phyloP scores from a whole-genome alignment of 2,888 invertebrate species.

The Drosophila recens region DNA sequence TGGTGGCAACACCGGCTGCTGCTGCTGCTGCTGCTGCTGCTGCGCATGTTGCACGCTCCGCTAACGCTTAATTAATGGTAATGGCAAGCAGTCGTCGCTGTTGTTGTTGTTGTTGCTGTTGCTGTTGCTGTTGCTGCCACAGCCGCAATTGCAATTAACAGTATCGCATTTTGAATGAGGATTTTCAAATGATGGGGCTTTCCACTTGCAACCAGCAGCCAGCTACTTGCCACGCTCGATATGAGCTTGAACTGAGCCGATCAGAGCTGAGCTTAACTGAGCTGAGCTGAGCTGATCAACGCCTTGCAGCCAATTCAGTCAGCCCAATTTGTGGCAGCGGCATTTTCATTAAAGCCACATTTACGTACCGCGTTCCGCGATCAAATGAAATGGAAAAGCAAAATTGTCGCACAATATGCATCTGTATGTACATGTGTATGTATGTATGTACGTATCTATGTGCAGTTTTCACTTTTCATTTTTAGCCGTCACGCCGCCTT shows the following conservation, averaged over 20 bases:
- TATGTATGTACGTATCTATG: slow-evolving; percentile 14
- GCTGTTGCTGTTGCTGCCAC: slow-evolving; percentile 5
- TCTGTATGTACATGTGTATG: slow-evolving; percentile 12
- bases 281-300: neutral
- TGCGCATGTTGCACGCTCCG: slow-evolving; percentile 75
- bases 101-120: slow-evolving; percentile 10
- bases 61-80: slow-evolving; percentile 77
- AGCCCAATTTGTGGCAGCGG: slow-evolving; percentile 7
- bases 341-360: slow-evolving; percentile 52
- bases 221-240: slow-evolving; percentile 42
- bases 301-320: neutral
- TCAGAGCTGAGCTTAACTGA: neutral
- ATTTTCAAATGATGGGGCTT: slow-evolving; percentile 19
- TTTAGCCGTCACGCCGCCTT: neutral
- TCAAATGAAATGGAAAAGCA: slow-evolving; percentile 65
- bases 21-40: slow-evolving; percentile 14
- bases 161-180: slow-evolving; percentile 41
- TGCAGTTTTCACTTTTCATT: slow-evolving; percentile 75
- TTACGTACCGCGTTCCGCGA: slow-evolving; percentile 22
- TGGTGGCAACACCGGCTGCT: neutral
- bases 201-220: slow-evolving; percentile 17
- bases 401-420: slow-evolving; percentile 61
- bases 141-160: slow-evolving; percentile 61
- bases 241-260: neutral
- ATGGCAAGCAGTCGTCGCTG: slow-evolving; percentile 29